Evolutionary conservation across 1,140 invertebrate genomes (phyloP).

Genomic region (Megalopta genalis): DNA sequence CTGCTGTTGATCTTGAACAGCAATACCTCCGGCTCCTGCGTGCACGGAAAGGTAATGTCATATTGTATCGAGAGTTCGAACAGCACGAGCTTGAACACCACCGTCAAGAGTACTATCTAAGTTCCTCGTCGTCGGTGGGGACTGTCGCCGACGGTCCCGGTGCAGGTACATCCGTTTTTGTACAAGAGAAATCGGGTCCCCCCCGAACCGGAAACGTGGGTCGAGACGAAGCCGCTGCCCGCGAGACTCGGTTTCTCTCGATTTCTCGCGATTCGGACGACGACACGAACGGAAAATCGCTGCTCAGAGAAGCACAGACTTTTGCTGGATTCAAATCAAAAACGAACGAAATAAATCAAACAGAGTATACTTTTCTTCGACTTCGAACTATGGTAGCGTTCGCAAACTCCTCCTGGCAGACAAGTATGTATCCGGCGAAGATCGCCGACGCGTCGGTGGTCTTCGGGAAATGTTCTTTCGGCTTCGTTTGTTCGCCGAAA

Average conservation of each 20-base stretch:
- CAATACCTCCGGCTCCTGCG: slow-evolving; percentile 80
- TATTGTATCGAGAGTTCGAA: slow-evolving; percentile 79
- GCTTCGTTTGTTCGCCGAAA: too few species aligned
- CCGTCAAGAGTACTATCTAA: background rate
- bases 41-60: slow-evolving; percentile 83
- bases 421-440: background rate
- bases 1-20: slow-evolving; percentile 82
- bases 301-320: background rate
- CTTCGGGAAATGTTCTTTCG: too few species aligned
- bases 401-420: background rate
- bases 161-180: too few species aligned
- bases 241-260: too few species aligned
- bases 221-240: too few species aligned
- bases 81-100: slow-evolving; percentile 2
- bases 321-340: background rate
- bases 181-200: too few species aligned
- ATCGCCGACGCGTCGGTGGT: too few species aligned
- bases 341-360: slow-evolving; percentile 16
- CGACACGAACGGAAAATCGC: too few species aligned
- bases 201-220: too few species aligned
- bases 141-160: too few species aligned
- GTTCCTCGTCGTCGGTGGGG: background rate
- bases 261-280: too few species aligned
- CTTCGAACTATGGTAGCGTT: background rate
- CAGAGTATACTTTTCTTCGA: background rate